Evolutionary conservation across 2,797 vertebrate species (phyloP), one percentile per base, ranked within the genome.

Genomic region (Myripristis jacobus): DNA sequence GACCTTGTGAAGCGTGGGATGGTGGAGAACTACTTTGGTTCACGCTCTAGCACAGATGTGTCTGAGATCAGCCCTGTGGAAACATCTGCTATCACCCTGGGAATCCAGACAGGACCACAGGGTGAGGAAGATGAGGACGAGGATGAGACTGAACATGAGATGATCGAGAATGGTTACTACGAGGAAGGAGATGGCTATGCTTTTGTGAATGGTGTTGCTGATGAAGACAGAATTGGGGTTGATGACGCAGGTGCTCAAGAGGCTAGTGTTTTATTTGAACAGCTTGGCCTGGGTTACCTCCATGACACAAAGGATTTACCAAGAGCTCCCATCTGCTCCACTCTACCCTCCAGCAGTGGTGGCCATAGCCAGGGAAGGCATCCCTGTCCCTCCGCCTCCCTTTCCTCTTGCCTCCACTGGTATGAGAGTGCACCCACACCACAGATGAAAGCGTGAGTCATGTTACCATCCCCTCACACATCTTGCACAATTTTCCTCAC

Each of bases 111-210:
- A 11, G 84, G 54, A 34, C 53, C 80, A 0, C 87, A 65, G 43
- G 68, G 60, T 13, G 81, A 88, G 52, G 81, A 8, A 13, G 81
- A 73, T 18, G 74, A 90, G 1, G 88, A 91, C 0, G 92, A 91
- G 27, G 91, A 95, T 3, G 94, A 96, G 8, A 88, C 94, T 0
- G 95, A 98, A 80, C 94, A 95, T 19, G 96, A 97, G 75, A 98
- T 97, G 96, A 95, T 99, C 48, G 96, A 99, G 91, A 99, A 99
- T 1, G 98, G 98, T 60, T 99, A 96, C 91, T 97, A 98, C 2
- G 97, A 98, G 86, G 97, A 98, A 91, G 89, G 94, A 0, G 96
- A 97, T 1, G 92, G 93, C 24, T 89, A 89, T 3, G 87, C 91
- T 63, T 88, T 93, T 80, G 88, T 95, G 66, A 96, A 95, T 54